Evolutionary conservation across 2,797 vertebrate genomes (phyloP), one percentile per base, ranked within the genome.

Genomic region (Syngnathus rostellatus): DNA sequence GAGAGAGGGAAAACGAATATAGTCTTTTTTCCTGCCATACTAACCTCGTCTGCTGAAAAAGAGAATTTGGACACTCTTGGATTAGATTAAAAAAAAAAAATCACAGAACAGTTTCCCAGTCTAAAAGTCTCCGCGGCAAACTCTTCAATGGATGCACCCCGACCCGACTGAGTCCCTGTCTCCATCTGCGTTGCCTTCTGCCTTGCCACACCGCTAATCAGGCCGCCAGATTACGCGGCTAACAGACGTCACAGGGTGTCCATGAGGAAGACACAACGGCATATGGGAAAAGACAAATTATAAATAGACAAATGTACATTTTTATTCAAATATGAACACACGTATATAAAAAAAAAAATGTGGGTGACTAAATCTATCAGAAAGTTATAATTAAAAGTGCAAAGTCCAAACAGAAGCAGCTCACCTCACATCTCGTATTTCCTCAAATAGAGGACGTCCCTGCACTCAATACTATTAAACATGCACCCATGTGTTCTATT

Each of bases 371-470:
- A n/a, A 6, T 51, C 6, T n/a, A 3, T 50, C 17, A 19, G 45
- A 48, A 50, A 16, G 5, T 38, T 19, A 38, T 16, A 31, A 58
- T 17, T 6, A 5, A 12, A 83, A 89, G 86, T 83, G 84, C 84
- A 73, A 67, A 79, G 77, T 64, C 72, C 74, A 73, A 21, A 85
- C 58, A 46, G 53, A 74, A n/a, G 17, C 48, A 48, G 16, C 16
- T 50, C 17, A 21, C 50, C 50, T 51, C 50, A 10, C 19, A 51
- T n/a, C 8, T 12, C 1, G 50, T 21, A 21, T 51, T 51, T 51
- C 3, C n/a, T 51, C 50, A 51, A 51, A n/a, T 21, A 51, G n/a
- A 3, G 50, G n/a, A n/a, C 9, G n/a, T 21, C 48, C 48, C 7
- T 6, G 16, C 17, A n/a, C 17, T 50, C 17, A 19, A 19, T 17